Base-by-base conservation (phyloP, 2,797 vertebrate species). In the Balearica regulorum region DNA sequence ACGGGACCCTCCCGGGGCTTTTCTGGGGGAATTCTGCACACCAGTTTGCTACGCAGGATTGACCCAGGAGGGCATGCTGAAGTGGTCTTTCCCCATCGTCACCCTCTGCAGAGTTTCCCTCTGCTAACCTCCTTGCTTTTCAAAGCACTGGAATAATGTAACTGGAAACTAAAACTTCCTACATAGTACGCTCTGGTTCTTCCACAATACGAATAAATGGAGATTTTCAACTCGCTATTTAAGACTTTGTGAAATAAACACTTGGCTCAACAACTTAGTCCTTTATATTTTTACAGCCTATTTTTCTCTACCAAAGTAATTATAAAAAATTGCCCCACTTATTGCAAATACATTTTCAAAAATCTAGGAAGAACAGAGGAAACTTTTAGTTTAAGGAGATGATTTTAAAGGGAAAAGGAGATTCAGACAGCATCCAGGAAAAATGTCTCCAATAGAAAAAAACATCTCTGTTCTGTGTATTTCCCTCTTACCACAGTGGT, bases 1-100 rank as follows among this genome's bases (percentile, higher is more conserved):
- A 7, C 0, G 2, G 4, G 12, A 33, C 15, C 11, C 35, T 61
- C 29, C 44, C 0, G 0, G 35, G 22, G 49, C 11, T 72, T 48
- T 62, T 31, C 44, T 20, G 39, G 37, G n/a, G 48, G 53, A 58
- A 60, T 54, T 79, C 76, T n/a, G 39, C 81, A 60, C 70, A 41
- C 44, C 39, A 39, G 21, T 18, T 69, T 31, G 18, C 44, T 44
- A 16, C 1, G 13, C 9, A 58, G 57, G 19, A 44, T 5, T 58
- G 80, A 18, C 10, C 28, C 53, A 19, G 53, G 53, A 31, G 24
- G 25, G 31, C 25, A 19, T 4, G 2, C 9, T n/a, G 37, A 78
- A 54, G 8, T 7, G 29, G 39, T 26, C n/a, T n/a, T 26, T 80
- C 53, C 31, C 22, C 44, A 31, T 31, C 13, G 28, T 19, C 28